A percentile compares a stretch with the other conserved stretches of the same genome.
These are phyloP conservation scores for Chelidonichthys spinosus DNA, from an alignment of 2,797 vertebrate species.

Conservation along the genomic window DNA sequence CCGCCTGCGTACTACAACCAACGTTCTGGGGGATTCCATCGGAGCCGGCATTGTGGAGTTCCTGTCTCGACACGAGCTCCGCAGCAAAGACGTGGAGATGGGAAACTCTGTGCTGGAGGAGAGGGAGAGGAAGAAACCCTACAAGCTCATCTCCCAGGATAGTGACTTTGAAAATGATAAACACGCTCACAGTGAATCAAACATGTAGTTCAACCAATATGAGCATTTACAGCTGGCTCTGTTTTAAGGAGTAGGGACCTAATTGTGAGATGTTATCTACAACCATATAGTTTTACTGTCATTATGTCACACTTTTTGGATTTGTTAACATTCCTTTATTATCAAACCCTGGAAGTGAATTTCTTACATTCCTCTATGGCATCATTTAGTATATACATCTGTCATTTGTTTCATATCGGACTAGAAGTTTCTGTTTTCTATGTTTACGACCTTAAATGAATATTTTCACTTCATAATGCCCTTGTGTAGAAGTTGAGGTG, in stretches of 20 bases:
- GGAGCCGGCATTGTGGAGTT: conserved; percentile 98
- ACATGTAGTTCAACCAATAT: conserved; percentile 87
- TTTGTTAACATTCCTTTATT: conserved; percentile 34
- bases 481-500: conserved; percentile 1
- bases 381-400: conserved; percentile 2
- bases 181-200: conserved; percentile 91
- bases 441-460: conserved; percentile 16
- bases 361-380: conserved; percentile 31
- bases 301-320: conserved; percentile 18
- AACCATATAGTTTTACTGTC: conserved; percentile 5
- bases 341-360: conserved; percentile 3
- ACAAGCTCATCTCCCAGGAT: conserved; percentile 94
- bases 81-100: conserved; percentile 91
- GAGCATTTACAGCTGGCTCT: conserved; percentile 9
- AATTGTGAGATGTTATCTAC: background rate
- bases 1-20: conserved; percentile 96
- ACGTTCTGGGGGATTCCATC: conserved; percentile 95
- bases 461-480: conserved; percentile 18
- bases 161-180: conserved; percentile 90
- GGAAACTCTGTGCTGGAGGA: conserved; percentile 97
- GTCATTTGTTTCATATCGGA: conserved; percentile 19
- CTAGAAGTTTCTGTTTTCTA: conserved; percentile 33
- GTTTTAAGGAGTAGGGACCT: conserved; percentile 15
- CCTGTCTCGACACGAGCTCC: conserved; percentile 93
- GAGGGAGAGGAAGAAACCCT: conserved; percentile 96